These are phyloP conservation scores for Trileptium ribeirensis DNA, from an alignment of 2,888 invertebrate genomes.

Conservation along the genomic window DNA sequence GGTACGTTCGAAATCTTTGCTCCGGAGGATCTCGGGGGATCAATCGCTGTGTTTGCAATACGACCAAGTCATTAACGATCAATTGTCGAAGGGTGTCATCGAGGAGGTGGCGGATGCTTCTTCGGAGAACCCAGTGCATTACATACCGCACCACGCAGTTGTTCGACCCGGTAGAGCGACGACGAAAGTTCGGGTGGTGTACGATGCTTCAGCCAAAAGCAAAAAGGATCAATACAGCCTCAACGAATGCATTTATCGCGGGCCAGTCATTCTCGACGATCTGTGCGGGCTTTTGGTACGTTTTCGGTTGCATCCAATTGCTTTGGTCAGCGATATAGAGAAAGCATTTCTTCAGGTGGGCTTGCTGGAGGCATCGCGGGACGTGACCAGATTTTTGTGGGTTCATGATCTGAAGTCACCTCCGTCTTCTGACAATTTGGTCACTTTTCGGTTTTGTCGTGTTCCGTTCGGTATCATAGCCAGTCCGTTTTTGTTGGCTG, in stretches of 20 bases:
- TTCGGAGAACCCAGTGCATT: constrained; percentile 27
- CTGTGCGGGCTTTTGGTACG: constrained; percentile 24
- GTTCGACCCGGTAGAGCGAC: constrained; percentile 26
- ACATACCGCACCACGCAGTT: constrained; percentile 33
- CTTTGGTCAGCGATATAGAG: constrained; percentile 25
- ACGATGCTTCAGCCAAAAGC: constrained; percentile 34
- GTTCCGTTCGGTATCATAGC: no score
- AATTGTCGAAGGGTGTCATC: constrained; percentile 14
- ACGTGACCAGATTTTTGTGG: constrained; percentile 34
- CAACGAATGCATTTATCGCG: constrained; percentile 30
- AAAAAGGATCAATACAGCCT: constrained; percentile 4
- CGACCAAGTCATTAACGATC: neutral
- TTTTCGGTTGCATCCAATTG: neutral
- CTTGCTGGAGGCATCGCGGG: constrained; percentile 19
- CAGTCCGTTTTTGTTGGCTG: no score
- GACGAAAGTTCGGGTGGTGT: constrained; percentile 41
- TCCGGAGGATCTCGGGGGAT: neutral
- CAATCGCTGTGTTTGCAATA: neutral
- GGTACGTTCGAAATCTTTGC: neutral
- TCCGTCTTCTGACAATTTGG: constrained; percentile 16
- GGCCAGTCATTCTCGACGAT: constrained; percentile 28
- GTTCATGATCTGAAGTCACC: constrained; percentile 13
- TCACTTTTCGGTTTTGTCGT: constrained; percentile 23
- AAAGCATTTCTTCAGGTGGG: constrained; percentile 23
- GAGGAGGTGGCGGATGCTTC: no score